Percentiles rank a stretch among this genome's conserved stretches.
phyloP scores from a whole-genome alignment of 2,797 vertebrate genomes.

The Morus bassanus region DNA sequence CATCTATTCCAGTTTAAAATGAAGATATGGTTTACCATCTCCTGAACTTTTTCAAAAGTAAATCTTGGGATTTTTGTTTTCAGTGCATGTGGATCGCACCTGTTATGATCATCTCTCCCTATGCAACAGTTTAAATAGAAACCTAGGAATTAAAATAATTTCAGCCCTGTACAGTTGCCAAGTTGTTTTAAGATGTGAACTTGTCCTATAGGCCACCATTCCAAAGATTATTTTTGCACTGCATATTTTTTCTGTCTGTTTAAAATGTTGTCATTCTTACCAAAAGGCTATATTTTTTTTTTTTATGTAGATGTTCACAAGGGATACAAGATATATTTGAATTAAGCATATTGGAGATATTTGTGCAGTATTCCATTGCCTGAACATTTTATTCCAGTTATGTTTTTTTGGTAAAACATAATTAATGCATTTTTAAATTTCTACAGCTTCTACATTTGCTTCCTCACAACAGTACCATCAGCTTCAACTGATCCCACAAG shows the following conservation, averaged over 20 bases:
- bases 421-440: background rate
- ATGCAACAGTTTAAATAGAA: background rate
- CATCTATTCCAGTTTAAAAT: background rate
- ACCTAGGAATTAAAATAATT: background rate
- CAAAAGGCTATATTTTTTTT: background rate
- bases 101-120: background rate
- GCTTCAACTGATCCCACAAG: background rate
- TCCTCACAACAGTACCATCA: background rate
- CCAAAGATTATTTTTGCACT: background rate
- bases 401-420: background rate
- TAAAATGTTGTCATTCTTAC: background rate
- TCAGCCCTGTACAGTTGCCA: background rate
- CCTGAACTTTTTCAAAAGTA: background rate
- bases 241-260: background rate
- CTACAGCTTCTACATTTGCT: background rate
- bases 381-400: background rate
- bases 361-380: background rate
- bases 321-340: background rate
- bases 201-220: background rate
- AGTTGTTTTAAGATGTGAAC: fast-evolving
- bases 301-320: background rate
- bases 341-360: background rate
- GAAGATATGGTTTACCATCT: background rate
- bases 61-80: background rate
- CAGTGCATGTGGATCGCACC: too few species aligned